Base-by-base conservation (phyloP, 2,113 vertebrate genomes). In the Silurus meridionalis region DNA sequence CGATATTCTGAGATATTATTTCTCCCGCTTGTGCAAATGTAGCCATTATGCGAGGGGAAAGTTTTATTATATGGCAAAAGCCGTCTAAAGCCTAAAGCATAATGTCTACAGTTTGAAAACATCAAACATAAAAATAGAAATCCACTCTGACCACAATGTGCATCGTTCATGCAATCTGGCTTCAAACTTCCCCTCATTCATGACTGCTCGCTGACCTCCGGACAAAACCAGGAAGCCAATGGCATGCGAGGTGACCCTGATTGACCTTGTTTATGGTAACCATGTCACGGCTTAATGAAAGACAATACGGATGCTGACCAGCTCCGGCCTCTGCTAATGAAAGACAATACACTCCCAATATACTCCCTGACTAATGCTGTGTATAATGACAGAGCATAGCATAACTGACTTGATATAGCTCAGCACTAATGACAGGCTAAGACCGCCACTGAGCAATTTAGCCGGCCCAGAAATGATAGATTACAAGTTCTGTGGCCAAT, bases 301-400 rank as follows among this genome's bases (percentile, higher is more conserved):
- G 57, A 86, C 86, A 89, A 88, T 86, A 63, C 75, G 74, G 50
- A 14, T 37, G n/a, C 80, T 86, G 64, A 83, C 86, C 80, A 83
- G 81, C 72, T 64, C 83, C 53, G 5, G 53, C 57, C 71, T 82
- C 64, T 6, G 57, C 75, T 79, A 86, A 84, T 77, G 84, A 86
- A 48, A 85, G 75, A 71, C 75, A 84, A 86, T 71, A 64, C 37
- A 67, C 67, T 69, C 58, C 61, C n/a, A 8, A 84, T 71, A 79
- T 80, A 80, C 60, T 82, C 50, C 53, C 58, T 80, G n/a, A 81
- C 72, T 61, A 86, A 67, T 58, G 15, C 25, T n/a, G 28, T 6
- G 9, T 14, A 4, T 87, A 85, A 89, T 84, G 80, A 85, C 67
- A 85, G 86, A 60, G 63, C 19, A 13, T 79, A 53, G 57, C 81